A percentile compares a stretch with the other conserved stretches of the same genome.
Conservation (phyloP, 2,888 invertebrate genomes). For the Meloe dianella region DNA sequence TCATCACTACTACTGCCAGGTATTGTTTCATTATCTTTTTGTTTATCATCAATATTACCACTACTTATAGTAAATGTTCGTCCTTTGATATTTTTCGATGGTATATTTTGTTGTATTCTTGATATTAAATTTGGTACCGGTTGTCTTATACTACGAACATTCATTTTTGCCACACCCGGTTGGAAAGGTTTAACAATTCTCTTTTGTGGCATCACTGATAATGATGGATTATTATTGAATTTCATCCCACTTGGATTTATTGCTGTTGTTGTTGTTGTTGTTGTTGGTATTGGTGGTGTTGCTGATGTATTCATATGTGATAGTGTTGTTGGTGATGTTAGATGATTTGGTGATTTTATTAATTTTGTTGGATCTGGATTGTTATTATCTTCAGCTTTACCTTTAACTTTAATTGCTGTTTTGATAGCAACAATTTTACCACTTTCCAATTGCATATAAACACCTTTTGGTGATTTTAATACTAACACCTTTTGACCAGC, state of each 20-base stretch:
- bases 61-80: not conserved
- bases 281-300: constrained; percentile 46
- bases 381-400: constrained; percentile 61
- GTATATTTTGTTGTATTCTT: constrained; percentile 43
- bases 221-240: constrained; percentile 63
- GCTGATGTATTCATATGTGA: constrained; percentile 41
- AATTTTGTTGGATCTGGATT: constrained; percentile 56
- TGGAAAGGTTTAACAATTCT: constrained; percentile 51
- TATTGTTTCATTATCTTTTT: constrained; percentile 35
- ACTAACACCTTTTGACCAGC: constrained; percentile 95
- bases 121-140: constrained; percentile 55
- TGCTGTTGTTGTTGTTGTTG: constrained; percentile 65
- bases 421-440: constrained; percentile 94
- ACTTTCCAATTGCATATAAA: constrained; percentile 93
- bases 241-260: constrained; percentile 49
- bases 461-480: constrained; percentile 92
- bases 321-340: constrained; percentile 15
- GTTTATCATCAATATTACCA: constrained; percentile 9
- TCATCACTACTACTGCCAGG: constrained; percentile 47
- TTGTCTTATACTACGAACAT: constrained; percentile 54
- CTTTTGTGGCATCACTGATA: constrained; percentile 64
- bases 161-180: constrained; percentile 52
- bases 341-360: constrained; percentile 30
- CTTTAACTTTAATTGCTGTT: constrained; percentile 74
- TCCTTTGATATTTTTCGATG: constrained; percentile 16